phyloP scores from a whole-genome alignment of 2,888 invertebrate genomes.

The Caenorhabditis sp. region DNA sequence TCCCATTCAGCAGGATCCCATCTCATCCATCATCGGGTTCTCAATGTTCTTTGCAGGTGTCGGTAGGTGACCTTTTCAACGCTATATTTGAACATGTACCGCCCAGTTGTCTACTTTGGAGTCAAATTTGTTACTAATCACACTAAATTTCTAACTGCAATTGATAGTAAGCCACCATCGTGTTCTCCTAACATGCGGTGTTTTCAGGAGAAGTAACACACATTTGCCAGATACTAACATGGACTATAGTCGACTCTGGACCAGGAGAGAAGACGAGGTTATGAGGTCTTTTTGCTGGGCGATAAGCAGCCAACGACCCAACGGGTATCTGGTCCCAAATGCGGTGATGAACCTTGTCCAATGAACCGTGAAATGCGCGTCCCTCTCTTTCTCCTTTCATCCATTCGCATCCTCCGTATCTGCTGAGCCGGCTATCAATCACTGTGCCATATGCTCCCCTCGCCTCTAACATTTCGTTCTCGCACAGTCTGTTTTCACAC shows the following conservation, averaged over 20 bases:
- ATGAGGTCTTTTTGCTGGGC: background rate
- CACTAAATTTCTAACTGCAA: conserved; percentile 31
- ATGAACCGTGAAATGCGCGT: conserved; percentile 47
- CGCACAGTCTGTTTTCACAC: conserved; percentile 24
- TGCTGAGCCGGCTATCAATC: conserved; percentile 45
- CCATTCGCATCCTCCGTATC: conserved; percentile 16
- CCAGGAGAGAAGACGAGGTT: conserved; percentile 47
- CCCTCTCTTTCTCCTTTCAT: conserved; percentile 3
- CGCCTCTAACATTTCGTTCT: conserved; percentile 11
- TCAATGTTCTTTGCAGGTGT: conserved; percentile 66
- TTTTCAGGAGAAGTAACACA: conserved; percentile 59
- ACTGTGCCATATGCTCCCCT: conserved; percentile 51
- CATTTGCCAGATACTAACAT: conserved; percentile 65
- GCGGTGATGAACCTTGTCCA: conserved; percentile 23
- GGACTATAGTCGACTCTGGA: conserved; percentile 66
- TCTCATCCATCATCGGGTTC: conserved; percentile 66
- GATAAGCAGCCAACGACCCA: conserved; percentile 1
- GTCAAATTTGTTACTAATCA: conserved; percentile 50
- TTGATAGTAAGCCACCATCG: conserved; percentile 27
- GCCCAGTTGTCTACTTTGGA: conserved; percentile 64
- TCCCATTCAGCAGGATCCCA: conserved; percentile 66
- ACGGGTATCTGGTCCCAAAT: conserved; percentile 13
- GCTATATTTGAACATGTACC: background rate
- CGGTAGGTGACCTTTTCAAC: conserved; percentile 40
- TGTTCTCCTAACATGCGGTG: background rate